Conservation (phyloP, 2,113 vertebrate genomes). For the Archocentrus centrarchus region DNA sequence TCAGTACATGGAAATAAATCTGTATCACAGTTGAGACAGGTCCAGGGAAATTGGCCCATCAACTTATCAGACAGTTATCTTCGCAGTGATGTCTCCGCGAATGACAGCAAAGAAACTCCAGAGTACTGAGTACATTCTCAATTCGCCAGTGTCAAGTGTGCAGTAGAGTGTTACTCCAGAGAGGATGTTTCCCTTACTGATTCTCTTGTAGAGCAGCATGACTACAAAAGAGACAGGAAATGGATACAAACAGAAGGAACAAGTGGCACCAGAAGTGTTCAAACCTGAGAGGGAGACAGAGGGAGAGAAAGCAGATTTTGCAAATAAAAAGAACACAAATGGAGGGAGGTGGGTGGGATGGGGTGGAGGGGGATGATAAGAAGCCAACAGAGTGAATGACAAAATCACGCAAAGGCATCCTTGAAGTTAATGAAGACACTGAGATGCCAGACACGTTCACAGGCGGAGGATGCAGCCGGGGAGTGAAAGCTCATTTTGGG, state of each 20-base stretch:
- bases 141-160: constrained; percentile 53
- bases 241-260: constrained; percentile 56
- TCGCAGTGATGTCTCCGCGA: constrained; percentile 13
- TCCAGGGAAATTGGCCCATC: constrained; percentile 31
- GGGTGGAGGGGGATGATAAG: background rate
- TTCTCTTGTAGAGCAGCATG: constrained; percentile 47
- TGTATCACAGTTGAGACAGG: constrained; percentile 14
- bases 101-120: constrained; percentile 7
- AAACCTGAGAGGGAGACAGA: constrained; percentile 15
- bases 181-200: constrained; percentile 55
- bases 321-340: constrained; percentile 32
- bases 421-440: constrained; percentile 61
- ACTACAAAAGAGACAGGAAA: constrained; percentile 58
- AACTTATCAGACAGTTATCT: constrained; percentile 36
- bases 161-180: constrained; percentile 50
- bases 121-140: constrained; percentile 38
- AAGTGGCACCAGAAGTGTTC: constrained; percentile 36
- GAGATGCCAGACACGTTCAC: constrained; percentile 57
- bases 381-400: constrained; percentile 45
- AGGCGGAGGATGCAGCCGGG: constrained; percentile 45
- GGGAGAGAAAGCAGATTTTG: constrained; percentile 2
- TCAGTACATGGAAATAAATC: background rate
- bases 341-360: background rate
- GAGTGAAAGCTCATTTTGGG: constrained; percentile 67
- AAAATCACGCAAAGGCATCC: constrained; percentile 53